Evolutionary conservation across 2,113 vertebrate genomes (phyloP).

Genomic region (cattle (Bos taurus)): ARS-UCD2.0 NC_037331.1:7248001-7248500

Average conservation of each 20-base stretch:
- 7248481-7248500: too few relatives aligned
- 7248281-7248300: not conserved
- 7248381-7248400: not conserved
- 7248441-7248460: not conserved
- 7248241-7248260: not conserved
- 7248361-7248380: not conserved
- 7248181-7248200: not conserved
- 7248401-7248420: too few relatives aligned
- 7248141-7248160: not conserved
- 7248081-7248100: not conserved
- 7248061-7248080: not conserved
- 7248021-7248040: not conserved
- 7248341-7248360: accelerated
- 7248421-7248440: not conserved
- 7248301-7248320: not conserved
- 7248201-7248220: not conserved
- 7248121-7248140: not conserved
- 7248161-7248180: not conserved
- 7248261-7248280: not conserved
- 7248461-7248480: not conserved
- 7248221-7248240: not conserved
- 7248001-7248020: not conserved
- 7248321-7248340: not conserved
- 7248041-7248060: not conserved
- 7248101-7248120: not conserved